Evolutionary conservation across 1,140 invertebrate genomes (phyloP), one percentile per base, ranked within the genome.

Genomic region (Arion vulgaris): DNA sequence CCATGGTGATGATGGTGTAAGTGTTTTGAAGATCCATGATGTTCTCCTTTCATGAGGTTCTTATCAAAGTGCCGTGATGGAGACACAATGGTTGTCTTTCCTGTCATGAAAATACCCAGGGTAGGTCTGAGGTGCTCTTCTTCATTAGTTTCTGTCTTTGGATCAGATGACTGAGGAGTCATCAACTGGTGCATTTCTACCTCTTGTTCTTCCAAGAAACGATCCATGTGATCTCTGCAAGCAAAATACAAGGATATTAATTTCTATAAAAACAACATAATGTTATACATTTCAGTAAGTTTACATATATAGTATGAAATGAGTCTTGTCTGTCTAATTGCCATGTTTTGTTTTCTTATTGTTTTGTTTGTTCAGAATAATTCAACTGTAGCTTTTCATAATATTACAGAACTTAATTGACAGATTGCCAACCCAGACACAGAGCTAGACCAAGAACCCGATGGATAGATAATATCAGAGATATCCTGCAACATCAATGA

Each of bases 221-320:
- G 93, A 88, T 97, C 96, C 96, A 97, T 96, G 89, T 96, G 96
- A 92, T 97, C 96, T 39, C 96, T 96, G 83, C 94, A 89, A 91
- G 0, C n/a, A n/a, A 26, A 57, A 73, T 0, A 62, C 28, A 51
- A 28, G n/a, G n/a, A n/a, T n/a, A n/a, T n/a, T n/a, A n/a, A 2
- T n/a, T n/a, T n/a, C n/a, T n/a, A n/a, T n/a, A n/a, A n/a, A n/a
- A n/a, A n/a, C n/a, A n/a, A n/a, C n/a, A n/a, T n/a, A n/a, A n/a
- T n/a, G n/a, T n/a, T n/a, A n/a, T n/a, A n/a, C n/a, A n/a, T n/a
- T n/a, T n/a, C n/a, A n/a, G n/a, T n/a, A n/a, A n/a, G n/a, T n/a
- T n/a, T n/a, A n/a, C n/a, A n/a, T n/a, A n/a, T n/a, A n/a, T n/a
- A n/a, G n/a, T n/a, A n/a, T n/a, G n/a, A n/a, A n/a, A n/a, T n/a